Percentiles rank a stretch among this genome's conserved stretches.
These are phyloP conservation scores for Parus major DNA, from an alignment of 2,113 vertebrate genomes.

Conservation along the genomic window DNA sequence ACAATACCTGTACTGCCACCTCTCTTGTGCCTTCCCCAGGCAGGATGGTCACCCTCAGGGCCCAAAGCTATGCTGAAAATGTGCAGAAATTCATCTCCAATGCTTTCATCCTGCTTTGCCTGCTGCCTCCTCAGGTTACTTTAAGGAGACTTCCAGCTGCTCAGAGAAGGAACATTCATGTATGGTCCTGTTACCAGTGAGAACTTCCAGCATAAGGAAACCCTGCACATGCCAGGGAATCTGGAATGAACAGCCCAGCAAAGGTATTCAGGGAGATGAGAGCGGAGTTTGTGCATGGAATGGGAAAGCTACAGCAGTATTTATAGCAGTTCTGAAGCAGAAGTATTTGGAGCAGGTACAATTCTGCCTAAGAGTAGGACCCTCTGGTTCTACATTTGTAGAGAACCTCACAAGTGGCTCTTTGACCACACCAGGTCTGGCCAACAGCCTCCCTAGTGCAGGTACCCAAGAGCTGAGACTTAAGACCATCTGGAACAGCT, in stretches of 20 bases:
- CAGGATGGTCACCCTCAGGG: neutral
- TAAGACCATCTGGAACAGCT: neutral
- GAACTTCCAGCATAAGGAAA: neutral
- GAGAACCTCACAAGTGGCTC: neutral
- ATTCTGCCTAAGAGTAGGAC: neutral
- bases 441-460: neutral
- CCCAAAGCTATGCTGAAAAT: neutral
- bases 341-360: neutral
- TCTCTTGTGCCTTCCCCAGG: rapidly evolving
- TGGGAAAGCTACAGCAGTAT: neutral
- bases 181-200: neutral
- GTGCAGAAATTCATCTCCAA: neutral
- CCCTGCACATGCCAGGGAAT: neutral
- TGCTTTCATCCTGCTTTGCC: neutral
- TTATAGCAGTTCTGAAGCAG: neutral
- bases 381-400: neutral
- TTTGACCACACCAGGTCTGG: neutral
- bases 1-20: neutral
- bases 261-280: neutral
- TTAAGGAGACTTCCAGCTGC: neutral
- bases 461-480: neutral
- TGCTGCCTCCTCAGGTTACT: neutral
- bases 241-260: neutral
- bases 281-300: neutral
- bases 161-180: neutral